Evolutionary conservation across 2,797 vertebrate genomes (phyloP).

Genomic region (Momotus momota): DNA sequence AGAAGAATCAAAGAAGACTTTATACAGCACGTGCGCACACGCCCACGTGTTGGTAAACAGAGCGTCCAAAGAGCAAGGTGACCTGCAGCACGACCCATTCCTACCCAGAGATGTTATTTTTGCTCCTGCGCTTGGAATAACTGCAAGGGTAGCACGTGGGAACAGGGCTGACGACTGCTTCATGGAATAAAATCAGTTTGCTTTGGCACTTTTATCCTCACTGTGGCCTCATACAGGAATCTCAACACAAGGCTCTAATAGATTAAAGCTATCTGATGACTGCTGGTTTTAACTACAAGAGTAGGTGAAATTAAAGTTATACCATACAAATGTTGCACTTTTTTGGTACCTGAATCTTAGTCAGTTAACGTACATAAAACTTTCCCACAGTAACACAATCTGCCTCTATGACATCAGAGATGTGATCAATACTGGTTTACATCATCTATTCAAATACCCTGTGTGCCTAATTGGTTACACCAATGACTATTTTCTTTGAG

Average conservation of each 20-base stretch:
- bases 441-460: not conserved
- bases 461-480: not conserved
- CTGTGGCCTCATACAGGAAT: not conserved
- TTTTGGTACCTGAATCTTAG: not conserved
- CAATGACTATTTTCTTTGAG: not conserved
- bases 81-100: not conserved
- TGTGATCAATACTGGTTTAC: not conserved
- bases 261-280: not conserved
- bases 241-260: not conserved
- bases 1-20: not conserved
- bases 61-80: not conserved
- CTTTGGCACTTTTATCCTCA: not conserved
- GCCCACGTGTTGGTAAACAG: not conserved
- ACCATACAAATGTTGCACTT: not conserved
- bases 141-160: not conserved
- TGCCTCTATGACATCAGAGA: not conserved
- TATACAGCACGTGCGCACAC: fast-evolving
- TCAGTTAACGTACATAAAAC: not conserved
- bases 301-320: not conserved
- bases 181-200: not conserved
- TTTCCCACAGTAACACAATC: not conserved
- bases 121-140: not conserved
- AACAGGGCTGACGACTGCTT: not conserved
- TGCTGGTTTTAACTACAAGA: not conserved
- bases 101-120: not conserved